Conservation (phyloP, 2,797 vertebrate genomes). For the Coregonus suidteri region DNA sequence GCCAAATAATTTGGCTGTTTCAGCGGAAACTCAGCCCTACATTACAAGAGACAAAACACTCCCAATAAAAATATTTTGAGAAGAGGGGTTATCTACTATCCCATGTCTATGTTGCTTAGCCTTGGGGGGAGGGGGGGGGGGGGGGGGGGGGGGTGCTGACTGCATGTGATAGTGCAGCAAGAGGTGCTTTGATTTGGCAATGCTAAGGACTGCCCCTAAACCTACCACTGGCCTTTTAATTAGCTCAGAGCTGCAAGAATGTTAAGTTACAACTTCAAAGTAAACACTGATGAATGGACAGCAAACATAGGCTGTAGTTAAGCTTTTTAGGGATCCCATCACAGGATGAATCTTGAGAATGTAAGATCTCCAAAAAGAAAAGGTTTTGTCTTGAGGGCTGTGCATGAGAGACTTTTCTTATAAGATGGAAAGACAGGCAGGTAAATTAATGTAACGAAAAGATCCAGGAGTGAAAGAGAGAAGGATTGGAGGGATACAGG, state of each 20-base stretch:
- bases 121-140: too few species aligned
- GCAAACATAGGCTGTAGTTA: conserved; percentile 54
- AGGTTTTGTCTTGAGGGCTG: conserved; percentile 11
- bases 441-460: background rate
- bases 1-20: too few species aligned
- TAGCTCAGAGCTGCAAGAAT: conserved; percentile 59
- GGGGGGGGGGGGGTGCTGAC: conserved; percentile 11
- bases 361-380: conserved; percentile 25
- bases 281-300: conserved; percentile 54
- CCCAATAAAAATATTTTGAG: too few species aligned
- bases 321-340: conserved; percentile 24
- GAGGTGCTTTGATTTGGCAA: conserved; percentile 21
- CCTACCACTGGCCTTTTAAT: conserved; percentile 58
- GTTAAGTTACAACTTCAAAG: conserved; percentile 66
- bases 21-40: too few species aligned
- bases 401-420: conserved; percentile 2
- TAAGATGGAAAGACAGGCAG: conserved; percentile 7
- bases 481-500: background rate
- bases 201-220: conserved; percentile 35
- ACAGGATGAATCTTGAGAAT: conserved; percentile 31
- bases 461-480: conserved; percentile 6
- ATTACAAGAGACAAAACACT: too few species aligned
- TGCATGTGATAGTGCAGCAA: conserved; percentile 17
- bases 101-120: background rate
- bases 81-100: too few species aligned